phyloP scores from a whole-genome alignment of 2,797 vertebrate genomes.

The Eutrigla gurnardus region DNA sequence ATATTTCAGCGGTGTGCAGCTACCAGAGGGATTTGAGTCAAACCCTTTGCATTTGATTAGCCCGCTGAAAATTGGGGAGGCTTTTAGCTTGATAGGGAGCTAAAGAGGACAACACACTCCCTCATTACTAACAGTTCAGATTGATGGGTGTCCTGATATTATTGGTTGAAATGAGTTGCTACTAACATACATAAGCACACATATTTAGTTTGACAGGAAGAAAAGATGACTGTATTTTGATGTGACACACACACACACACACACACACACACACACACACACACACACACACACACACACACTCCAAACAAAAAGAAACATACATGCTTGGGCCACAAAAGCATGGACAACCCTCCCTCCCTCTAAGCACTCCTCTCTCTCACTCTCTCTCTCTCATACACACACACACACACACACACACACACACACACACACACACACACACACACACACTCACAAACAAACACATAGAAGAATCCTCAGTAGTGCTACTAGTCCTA shows the following conservation, averaged over 20 bases:
- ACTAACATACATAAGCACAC: too few relatives aligned
- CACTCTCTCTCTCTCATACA: background rate
- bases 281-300: background rate
- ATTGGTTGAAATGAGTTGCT: too few relatives aligned
- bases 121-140: too few relatives aligned
- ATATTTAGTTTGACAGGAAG: too few relatives aligned
- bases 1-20: too few relatives aligned
- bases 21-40: too few relatives aligned
- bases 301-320: constrained; percentile 30
- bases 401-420: constrained; percentile 39
- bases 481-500: constrained; percentile 75
- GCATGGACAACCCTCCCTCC: constrained; percentile 19
- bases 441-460: constrained; percentile 41
- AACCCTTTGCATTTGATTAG: too few relatives aligned
- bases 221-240: too few relatives aligned
- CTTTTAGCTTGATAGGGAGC: too few relatives aligned
- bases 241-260: constrained; percentile 5
- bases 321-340: constrained; percentile 26
- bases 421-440: constrained; percentile 26
- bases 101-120: too few relatives aligned
- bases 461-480: constrained; percentile 64
- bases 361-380: constrained; percentile 7
- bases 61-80: too few relatives aligned
- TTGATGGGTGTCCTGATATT: too few relatives aligned
- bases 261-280: constrained; percentile 4